Conservation (phyloP, 2,888 invertebrate genomes). For the Diarsia dahlii region DNA sequence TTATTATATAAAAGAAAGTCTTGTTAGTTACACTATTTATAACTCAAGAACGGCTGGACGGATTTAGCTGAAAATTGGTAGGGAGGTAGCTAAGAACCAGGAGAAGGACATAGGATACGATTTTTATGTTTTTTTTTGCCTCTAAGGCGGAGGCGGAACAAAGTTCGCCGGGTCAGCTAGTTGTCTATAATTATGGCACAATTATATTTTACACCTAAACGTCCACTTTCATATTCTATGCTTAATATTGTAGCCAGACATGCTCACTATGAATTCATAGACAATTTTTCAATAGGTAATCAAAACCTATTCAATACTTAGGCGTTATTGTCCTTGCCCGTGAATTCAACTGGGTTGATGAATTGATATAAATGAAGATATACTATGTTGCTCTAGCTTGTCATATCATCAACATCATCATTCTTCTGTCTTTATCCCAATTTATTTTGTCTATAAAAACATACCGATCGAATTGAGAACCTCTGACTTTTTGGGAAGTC, state of each 20-base stretch:
- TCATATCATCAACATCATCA: background rate
- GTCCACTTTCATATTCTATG: background rate
- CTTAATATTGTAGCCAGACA: background rate
- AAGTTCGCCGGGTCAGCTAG: too few species aligned
- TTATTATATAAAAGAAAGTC: too few species aligned
- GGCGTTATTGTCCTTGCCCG: slow-evolving; percentile 24
- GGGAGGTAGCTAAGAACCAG: too few species aligned
- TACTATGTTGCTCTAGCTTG: background rate
- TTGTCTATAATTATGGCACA: background rate
- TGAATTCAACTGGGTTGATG: slow-evolving; percentile 17
- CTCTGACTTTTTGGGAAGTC: too few species aligned
- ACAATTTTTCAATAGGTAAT: slow-evolving; percentile 46
- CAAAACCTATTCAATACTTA: slow-evolving; percentile 31
- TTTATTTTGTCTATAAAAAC: background rate
- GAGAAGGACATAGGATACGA: too few species aligned
- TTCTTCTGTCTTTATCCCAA: background rate
- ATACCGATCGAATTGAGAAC: too few species aligned
- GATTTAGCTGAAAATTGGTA: too few species aligned
- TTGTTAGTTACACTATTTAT: too few species aligned
- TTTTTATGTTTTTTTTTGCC: too few species aligned
- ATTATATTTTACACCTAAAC: background rate
- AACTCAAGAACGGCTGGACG: too few species aligned
- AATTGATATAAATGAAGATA: background rate
- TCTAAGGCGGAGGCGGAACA: too few species aligned
- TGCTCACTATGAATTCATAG: slow-evolving; percentile 8